Conservation (phyloP, 1,140 invertebrate genomes). For the Caenorhabditis elegans region DNA sequence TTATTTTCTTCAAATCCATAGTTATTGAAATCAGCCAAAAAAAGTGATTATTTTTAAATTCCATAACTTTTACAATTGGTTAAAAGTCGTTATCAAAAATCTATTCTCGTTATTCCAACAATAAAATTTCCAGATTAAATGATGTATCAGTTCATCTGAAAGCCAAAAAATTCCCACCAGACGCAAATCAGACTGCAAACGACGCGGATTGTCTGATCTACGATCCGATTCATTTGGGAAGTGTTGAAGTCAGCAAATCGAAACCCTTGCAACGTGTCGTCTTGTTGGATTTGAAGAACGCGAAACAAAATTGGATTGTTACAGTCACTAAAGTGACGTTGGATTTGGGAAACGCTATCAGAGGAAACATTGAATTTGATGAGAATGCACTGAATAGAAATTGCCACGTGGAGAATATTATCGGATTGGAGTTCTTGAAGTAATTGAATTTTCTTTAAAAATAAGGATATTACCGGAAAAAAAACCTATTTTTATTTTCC, state of each 20-base stretch:
- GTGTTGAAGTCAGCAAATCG: neutral
- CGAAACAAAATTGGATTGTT: neutral
- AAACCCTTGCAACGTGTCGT: neutral
- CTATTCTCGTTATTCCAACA: too few relatives aligned
- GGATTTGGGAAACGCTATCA: neutral
- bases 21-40: too few relatives aligned
- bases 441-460: neutral
- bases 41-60: too few relatives aligned
- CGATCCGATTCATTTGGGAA: neutral
- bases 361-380: constrained; percentile 4
- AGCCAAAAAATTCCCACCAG: neutral
- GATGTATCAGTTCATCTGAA: neutral
- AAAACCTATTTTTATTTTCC: too few relatives aligned
- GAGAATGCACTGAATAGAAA: constrained; percentile 15
- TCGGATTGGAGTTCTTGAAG: neutral
- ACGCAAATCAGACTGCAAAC: neutral
- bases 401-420: neutral
- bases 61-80: too few relatives aligned
- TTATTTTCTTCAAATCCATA: too few relatives aligned
- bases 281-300: neutral
- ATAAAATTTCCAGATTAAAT: neutral
- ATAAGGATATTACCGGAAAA: too few relatives aligned
- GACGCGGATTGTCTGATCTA: neutral
- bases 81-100: too few relatives aligned
- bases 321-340: neutral